Evolutionary conservation across 2,888 invertebrate species (phyloP), one percentile per base, ranked within the genome.

Genomic region (Ramazzottius varieornatus): DNA sequence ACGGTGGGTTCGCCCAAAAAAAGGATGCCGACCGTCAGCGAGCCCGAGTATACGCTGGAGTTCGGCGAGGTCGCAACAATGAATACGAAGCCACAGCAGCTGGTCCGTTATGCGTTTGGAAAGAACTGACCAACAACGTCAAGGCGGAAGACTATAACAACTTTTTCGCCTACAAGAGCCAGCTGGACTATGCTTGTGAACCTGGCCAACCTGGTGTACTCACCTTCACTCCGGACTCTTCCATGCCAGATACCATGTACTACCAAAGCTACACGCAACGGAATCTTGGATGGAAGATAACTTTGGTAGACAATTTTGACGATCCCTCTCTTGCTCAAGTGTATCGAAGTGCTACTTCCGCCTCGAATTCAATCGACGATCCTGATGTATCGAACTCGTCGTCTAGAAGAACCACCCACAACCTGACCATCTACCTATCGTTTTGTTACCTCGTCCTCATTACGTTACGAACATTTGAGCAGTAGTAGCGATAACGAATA

Each of bases 221-320:
- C 65, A 81, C 82, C 73, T 83, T 92, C 64, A 84, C 88, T 32
- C 92, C 93, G 33, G 89, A 91, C 75, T 81, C 85, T 63, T 82
- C 87, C 1, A 90, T 90, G 86, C 92, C 93, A 0, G 90, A 92
- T 76, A 78, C 83, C 33, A 88, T 93, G 32, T 93, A 91, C 67
- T 77, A 75, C 67, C 75, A 75, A 79, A 90, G 90, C 67, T 92
- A 88, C 77, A 87, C 88, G 1, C 89, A 89, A 72, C 82, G 86
- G 33, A 88, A 91, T 77, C 92, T 93, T 89, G 93, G 93, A 68
- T 91, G 89, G 81, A 88, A 88, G 75, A 89, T 93, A 73, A 85
- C 86, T 76, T 82, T 93, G 32, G 85, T 92, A 66, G 91, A 93
- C 76, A 84, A 81, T 63, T 90, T 70, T 29, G 54, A 54, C n/a